A percentile compares a stretch with the other conserved stretches of the same genome.
phyloP scores from a whole-genome alignment of 2,797 vertebrate genomes.

The Garrulus glandarius region DNA sequence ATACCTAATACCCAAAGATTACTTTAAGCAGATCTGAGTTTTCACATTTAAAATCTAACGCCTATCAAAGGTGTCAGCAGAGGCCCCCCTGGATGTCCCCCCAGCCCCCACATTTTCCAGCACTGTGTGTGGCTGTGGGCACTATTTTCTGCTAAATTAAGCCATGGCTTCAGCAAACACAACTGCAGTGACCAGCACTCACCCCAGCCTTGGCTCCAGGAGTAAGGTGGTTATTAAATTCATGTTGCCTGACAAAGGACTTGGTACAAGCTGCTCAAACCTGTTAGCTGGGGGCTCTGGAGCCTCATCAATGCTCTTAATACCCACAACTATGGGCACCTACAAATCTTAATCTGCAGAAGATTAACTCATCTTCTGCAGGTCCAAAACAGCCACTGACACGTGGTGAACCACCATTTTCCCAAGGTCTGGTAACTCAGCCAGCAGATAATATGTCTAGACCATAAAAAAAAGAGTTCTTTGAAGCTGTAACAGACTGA shows the following conservation, averaged over 20 bases:
- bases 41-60: constrained; percentile 40
- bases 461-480: neutral
- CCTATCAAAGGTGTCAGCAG: constrained; percentile 18
- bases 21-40: constrained; percentile 53
- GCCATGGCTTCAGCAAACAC: neutral
- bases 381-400: neutral
- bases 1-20: constrained; percentile 26
- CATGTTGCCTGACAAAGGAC: neutral
- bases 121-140: neutral
- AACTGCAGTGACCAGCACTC: neutral
- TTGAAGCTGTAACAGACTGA: neutral
- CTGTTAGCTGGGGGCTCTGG: neutral
- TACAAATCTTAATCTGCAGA: neutral
- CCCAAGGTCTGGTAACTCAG: constrained; percentile 30
- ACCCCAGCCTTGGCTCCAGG: neutral
- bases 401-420: neutral
- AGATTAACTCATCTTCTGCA: constrained; percentile 17
- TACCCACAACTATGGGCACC: neutral
- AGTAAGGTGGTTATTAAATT: neutral
- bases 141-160: neutral
- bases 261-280: neutral
- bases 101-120: neutral
- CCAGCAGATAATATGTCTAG: neutral
- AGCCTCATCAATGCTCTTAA: neutral
- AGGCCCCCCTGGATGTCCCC: neutral